A percentile compares a stretch with the other conserved stretches of the same genome.
These are phyloP conservation scores for Phrynocephalus guinanensis DNA, from an alignment of 2,797 vertebrate species.

Conservation along the genomic window DNA sequence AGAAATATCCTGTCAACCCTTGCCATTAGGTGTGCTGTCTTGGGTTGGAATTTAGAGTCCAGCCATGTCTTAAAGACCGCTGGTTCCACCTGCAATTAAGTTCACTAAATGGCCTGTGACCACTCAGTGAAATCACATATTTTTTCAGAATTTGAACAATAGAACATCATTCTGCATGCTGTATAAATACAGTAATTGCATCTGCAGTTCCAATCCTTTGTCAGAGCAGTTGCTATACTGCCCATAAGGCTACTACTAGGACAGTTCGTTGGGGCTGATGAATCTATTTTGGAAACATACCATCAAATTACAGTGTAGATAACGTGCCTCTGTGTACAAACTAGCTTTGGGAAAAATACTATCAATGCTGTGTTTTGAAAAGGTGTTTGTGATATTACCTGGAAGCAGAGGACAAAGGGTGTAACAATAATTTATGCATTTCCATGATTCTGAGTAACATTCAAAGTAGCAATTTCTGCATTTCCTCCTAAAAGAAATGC, in stretches of 20 bases:
- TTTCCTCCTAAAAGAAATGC: neutral
- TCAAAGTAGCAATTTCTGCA: neutral
- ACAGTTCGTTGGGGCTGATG: neutral
- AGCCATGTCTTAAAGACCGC: neutral
- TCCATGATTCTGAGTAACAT: constrained; percentile 16
- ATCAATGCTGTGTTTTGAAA: neutral
- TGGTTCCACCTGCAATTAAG: neutral
- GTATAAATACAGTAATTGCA: neutral
- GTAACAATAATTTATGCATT: neutral
- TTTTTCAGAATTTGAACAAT: neutral
- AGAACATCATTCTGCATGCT: neutral
- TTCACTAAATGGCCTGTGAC: neutral
- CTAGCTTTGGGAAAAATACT: neutral
- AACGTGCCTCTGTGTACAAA: neutral
- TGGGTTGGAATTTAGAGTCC: neutral
- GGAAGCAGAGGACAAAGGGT: neutral
- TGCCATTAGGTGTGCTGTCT: neutral
- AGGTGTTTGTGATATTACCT: neutral
- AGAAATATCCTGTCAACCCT: neutral
- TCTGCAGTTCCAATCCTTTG: neutral
- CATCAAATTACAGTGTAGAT: neutral
- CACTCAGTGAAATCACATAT: neutral
- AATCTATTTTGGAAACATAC: neutral
- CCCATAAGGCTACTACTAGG: neutral
- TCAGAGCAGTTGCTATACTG: neutral